Evolutionary conservation across 2,888 invertebrate species (phyloP), one percentile per base, ranked within the genome.

Genomic region (Phasia obesa): DNA sequence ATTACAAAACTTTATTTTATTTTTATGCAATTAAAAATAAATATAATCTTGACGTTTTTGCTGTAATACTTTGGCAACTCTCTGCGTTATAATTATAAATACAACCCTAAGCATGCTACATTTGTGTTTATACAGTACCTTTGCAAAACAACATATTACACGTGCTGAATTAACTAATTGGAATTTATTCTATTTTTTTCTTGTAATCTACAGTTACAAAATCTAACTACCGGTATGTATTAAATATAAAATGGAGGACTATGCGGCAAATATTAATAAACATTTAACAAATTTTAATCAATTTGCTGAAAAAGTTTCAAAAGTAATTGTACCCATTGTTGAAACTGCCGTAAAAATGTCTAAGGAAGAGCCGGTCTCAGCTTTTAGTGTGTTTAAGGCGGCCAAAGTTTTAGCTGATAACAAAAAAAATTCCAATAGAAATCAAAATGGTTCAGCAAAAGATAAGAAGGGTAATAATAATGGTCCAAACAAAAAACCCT

Each of bases 321-420:
- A 74, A 69, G 38, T 38, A 35, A 49, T 78, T 62, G 3, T 78
- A 21, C 77, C 77, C 0, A 73, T 74, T 51, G 65, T 70, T 53
- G 74, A 70, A 11, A 62, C 74, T 38, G 74, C 74, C 15, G 2
- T 59, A 4, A 78, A 70, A 60, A 83, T 83, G 83, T 65, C 75
- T 25, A 23, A 49, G 21, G 76, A 38, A 2, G 82, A 84, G 60
- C 84, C 71, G 69, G 57, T 86, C 13, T 86, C 87, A 27, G 87
- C 87, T 17, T 87, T 86, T 85, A 70, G 82, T 21, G 84, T 70
- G 0, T 86, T 86, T 15, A 85, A 81, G 15, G 71, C 74, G 13
- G 51, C 57, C 11, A 79, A 78, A 57, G 23, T 23, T 21, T 11
- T 57, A 13, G 11, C 62, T 3, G n/a, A 47, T 23, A 2, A 5